These are phyloP conservation scores for Steinernema khuongi DNA, from an alignment of 1,140 invertebrate genomes.

Conservation along the genomic window DNA sequence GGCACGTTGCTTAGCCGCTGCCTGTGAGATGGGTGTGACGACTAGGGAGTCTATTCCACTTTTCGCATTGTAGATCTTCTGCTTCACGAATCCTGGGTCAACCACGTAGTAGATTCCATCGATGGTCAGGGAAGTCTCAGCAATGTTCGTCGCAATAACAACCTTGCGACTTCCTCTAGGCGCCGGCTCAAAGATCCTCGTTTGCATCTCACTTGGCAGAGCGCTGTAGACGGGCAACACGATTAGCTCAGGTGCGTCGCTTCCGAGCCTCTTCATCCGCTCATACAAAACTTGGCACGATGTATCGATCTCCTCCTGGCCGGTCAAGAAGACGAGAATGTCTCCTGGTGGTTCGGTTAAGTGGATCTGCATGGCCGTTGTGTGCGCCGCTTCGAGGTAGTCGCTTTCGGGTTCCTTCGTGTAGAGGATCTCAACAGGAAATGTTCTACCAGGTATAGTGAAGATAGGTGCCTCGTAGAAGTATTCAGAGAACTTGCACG, in stretches of 20 bases:
- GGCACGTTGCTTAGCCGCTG: conserved; percentile 89
- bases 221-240: conserved; percentile 96
- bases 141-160: conserved; percentile 96
- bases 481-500: conserved; percentile 65
- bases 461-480: conserved; percentile 71
- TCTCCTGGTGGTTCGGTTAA: conserved; percentile 88
- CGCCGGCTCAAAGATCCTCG: conserved; percentile 93
- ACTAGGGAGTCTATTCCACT: conserved; percentile 64
- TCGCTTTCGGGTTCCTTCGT: conserved; percentile 97
- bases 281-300: conserved; percentile 96
- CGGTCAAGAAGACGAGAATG: conserved; percentile 85
- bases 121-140: conserved; percentile 93
- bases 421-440: conserved; percentile 91
- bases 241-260: conserved; percentile 82
- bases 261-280: conserved; percentile 87
- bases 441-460: conserved; percentile 91
- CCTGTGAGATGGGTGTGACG: conserved; percentile 96
- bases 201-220: conserved; percentile 84
- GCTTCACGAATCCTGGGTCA: conserved; percentile 96
- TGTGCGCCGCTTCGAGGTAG: conserved; percentile 90
- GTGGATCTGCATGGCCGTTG: conserved; percentile 99
- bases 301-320: conserved; percentile 98
- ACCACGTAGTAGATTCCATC: conserved; percentile 98
- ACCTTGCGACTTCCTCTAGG: conserved; percentile 81
- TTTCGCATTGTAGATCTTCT: conserved; percentile 95